A percentile compares a stretch with the other conserved stretches of the same genome.
phyloP scores from a whole-genome alignment of 2,888 invertebrate species.

The Caenorhabditis imperialis region DNA sequence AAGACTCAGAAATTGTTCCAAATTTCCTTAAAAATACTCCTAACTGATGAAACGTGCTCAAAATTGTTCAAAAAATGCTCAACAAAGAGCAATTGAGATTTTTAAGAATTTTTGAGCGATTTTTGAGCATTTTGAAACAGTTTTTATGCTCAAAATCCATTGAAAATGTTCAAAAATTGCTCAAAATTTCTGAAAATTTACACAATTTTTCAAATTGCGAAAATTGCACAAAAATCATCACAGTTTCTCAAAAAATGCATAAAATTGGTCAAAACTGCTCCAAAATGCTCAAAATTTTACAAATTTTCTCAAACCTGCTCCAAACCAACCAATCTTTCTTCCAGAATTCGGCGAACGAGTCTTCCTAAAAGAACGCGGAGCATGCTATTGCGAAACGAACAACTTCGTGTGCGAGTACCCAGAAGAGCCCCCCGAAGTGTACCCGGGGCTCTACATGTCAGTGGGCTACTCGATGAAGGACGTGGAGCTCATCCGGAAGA shows the following conservation, averaged over 20 bases:
- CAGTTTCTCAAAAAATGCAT: neutral
- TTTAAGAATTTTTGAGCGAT: neutral
- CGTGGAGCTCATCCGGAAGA: conserved; percentile 64
- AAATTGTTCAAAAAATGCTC: no score
- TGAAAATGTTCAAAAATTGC: neutral
- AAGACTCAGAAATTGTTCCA: no score
- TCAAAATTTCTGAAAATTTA: neutral
- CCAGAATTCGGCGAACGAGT: conserved; percentile 74
- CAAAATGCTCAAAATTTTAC: no score
- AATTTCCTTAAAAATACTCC: no score
- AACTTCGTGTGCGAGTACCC: conserved; percentile 73
- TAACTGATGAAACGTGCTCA: neutral
- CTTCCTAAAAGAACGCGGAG: conserved; percentile 73
- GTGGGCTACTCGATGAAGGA: conserved; percentile 72
- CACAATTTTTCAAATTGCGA: neutral
- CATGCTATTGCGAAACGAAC: conserved; percentile 73
- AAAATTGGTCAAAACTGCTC: no score
- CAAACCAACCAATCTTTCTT: conserved; percentile 1
- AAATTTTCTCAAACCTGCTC: neutral
- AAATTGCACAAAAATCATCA: neutral
- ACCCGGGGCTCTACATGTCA: conserved; percentile 70
- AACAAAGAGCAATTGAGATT: neutral
- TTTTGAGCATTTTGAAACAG: neutral
- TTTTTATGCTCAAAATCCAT: conserved; percentile 4
- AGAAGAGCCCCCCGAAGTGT: conserved; percentile 64